Conservation (phyloP, 2,797 vertebrate genomes). For the Enteromius fasciolatus region DNA sequence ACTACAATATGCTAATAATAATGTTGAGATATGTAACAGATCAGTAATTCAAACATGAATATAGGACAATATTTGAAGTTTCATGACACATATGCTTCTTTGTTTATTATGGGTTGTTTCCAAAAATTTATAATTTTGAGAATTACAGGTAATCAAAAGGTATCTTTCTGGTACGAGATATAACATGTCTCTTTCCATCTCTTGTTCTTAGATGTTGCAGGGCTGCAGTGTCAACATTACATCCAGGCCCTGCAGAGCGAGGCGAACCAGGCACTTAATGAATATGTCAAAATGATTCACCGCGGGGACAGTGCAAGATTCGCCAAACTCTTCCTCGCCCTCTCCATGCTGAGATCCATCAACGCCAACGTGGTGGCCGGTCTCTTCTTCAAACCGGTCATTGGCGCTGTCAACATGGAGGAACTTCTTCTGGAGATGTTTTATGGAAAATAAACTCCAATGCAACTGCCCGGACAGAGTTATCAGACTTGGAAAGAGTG, state of each 20-base stretch:
- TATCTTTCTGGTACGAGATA: not conserved
- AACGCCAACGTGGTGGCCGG: constrained; percentile 87
- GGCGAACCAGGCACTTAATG: constrained; percentile 92
- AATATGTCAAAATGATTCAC: constrained; percentile 89
- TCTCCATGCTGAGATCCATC: constrained; percentile 90
- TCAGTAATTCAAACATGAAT: not conserved
- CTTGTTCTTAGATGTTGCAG: constrained; percentile 82
- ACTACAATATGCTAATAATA: not conserved
- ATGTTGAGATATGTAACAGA: not conserved
- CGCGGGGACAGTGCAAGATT: constrained; percentile 85
- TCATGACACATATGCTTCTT: not conserved
- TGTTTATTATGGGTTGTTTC: not conserved
- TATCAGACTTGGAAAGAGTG: constrained; percentile 16
- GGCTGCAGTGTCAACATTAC: constrained; percentile 89
- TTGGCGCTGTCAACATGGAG: constrained; percentile 93
- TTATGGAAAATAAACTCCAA: constrained; percentile 82
- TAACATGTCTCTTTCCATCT: not conserved
- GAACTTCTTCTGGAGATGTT: constrained; percentile 98
- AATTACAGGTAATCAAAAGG: not conserved
- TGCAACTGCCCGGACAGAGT: constrained; percentile 14
- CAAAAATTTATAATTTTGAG: not conserved
- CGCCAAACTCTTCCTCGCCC: constrained; percentile 87
- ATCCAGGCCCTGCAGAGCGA: constrained; percentile 93
- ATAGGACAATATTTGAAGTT: not conserved
- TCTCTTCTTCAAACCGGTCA: constrained; percentile 95